Evolutionary conservation across 2,113 vertebrate species (phyloP), one percentile per base, ranked within the genome.

Genomic region (Struthio camelus): DNA sequence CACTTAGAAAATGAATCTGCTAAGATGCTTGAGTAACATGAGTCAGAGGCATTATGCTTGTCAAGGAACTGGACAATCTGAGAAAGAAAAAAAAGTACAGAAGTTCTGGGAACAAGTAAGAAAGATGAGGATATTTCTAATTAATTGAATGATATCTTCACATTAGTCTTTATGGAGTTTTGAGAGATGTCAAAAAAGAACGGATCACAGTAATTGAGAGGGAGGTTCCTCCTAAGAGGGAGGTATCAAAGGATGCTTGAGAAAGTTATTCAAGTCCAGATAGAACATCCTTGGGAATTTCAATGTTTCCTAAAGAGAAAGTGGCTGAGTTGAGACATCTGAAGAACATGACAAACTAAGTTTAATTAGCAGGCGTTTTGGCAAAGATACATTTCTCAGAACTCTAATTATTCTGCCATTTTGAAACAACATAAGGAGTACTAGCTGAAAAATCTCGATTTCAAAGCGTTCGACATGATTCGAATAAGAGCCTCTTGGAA

Each of bases 401-500:
- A 62, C 10, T 61, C 30, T 42, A 82, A 69, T 58, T 9, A 66
- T 24, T 30, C 30, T 40, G 46, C 46, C 16, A 72, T 54, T 90
- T 42, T 85, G 19, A 87, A 80, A 32, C 27, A 85, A 53, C 15
- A 10, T 8, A 54, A 15, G 17, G 25, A 82, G 71, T 27, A 73
- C 6, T n/a, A 87, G 38, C 38, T 64, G 40, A 89, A 79, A 79
- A 64, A n/a, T 30, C 46, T 30, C 46, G 28, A 81, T 42, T 87
- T 87, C 30, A 66, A 75, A 59, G 40, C 6, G 83, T 64, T 54
- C 90, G 40, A 81, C 19, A 77, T 67, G 83, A 80, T n/a, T 66
- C 10, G 65, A 0, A 0, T 8, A 54, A n/a, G 5, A 61, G 15
- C 3, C 1, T 1, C 54, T 28, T 59, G 80, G 34, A 77, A 76